These are phyloP conservation scores for Bugulina stolonifera DNA, from an alignment of 2,888 invertebrate species.

Conservation along the genomic window DNA sequence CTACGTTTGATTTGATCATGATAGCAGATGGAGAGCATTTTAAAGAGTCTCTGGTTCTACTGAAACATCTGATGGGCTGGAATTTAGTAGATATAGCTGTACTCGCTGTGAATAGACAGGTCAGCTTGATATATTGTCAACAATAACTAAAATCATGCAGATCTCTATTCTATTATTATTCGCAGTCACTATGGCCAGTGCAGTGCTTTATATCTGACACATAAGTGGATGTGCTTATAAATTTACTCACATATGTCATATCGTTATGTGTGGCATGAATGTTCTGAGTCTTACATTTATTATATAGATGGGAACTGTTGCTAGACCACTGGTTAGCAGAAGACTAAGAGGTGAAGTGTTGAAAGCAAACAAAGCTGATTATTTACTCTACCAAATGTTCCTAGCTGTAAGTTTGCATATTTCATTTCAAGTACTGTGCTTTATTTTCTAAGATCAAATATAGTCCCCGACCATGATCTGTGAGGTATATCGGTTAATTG, in stretches of 20 bases:
- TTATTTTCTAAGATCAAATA: no score
- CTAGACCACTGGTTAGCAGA: neutral
- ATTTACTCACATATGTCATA: neutral
- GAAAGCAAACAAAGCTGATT: neutral
- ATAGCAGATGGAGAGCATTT: neutral
- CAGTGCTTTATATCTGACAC: no score
- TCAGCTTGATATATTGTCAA: no score
- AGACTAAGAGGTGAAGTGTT: neutral
- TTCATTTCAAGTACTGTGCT: no score
- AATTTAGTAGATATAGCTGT: neutral
- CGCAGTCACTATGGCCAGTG: no score
- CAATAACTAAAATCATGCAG: no score
- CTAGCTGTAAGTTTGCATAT: neutral
- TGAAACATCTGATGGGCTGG: slow-evolving; percentile 7
- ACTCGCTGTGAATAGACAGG: neutral
- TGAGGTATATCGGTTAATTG: no score
- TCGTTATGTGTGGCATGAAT: neutral
- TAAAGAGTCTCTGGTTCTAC: slow-evolving; percentile 7
- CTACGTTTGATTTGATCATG: slow-evolving; percentile 1
- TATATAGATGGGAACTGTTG: neutral
- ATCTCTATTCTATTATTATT: no score
- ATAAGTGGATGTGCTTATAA: no score
- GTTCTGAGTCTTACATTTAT: neutral
- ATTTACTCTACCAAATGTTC: neutral
- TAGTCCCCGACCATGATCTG: no score